Evolutionary conservation across 2,888 invertebrate genomes (phyloP), one percentile per base, ranked within the genome.

Genomic region (Ligdia adustata): DNA sequence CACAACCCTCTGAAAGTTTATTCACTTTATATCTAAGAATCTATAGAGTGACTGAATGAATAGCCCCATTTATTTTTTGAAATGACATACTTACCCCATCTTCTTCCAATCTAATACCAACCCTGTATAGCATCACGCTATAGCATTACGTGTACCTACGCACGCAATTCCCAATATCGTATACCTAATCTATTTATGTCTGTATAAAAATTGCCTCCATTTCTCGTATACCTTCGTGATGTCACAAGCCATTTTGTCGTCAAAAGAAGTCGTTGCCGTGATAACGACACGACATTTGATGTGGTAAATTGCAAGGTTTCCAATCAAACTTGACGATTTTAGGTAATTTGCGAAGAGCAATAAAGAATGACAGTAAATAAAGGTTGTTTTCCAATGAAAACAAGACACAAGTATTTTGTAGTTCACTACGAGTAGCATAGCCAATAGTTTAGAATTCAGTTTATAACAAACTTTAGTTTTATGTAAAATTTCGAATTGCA

Each of bases 121-220:
- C 58, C 47, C 54, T 56, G 52, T 47, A 7, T 22, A 7, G 2
- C 22, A 7, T 22, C 4, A 22, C 7, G 22, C 4, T 6, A 28
- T 15, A 26, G 51, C 57, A 63, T 64, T 63, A 64, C 62, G 49
- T 58, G 57, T 6, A n/a, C n/a, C n/a, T 40, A 55, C 64, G 64
- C 79, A 79, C 79, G 80, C 78, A 69, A 79, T 48, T 41, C n/a
- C n/a, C n/a, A n/a, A n/a, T n/a, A n/a, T n/a, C n/a, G n/a, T n/a
- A n/a, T n/a, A n/a, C n/a, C n/a, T n/a, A n/a, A n/a, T n/a, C n/a
- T n/a, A n/a, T n/a, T n/a, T 51, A 58, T 47, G 24, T 56, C 51
- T 28, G 20, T 46, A 52, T 52, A 56, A 57, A 52, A 33, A 60
- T 54, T 56, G 43, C 38, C 46, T 57, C 44, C 51, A 47, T 49